phyloP scores from a whole-genome alignment of 2,888 invertebrate genomes.

The Dicyrtomina minuta region DNA sequence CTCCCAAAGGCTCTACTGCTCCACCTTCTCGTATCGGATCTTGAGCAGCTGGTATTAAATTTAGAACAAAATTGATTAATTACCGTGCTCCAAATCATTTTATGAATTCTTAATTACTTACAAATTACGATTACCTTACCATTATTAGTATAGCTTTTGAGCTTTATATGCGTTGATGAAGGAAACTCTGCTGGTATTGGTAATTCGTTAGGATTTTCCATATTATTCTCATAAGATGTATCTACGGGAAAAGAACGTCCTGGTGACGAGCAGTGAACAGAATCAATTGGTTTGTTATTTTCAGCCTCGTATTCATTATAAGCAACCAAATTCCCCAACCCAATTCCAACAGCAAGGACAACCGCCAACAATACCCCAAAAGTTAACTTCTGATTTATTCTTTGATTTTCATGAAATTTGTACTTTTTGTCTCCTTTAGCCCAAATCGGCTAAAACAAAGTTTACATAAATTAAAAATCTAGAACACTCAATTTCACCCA shows the following conservation, averaged over 20 bases:
- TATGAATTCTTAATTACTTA: no score
- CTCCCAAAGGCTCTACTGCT: no score
- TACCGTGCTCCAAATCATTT: no score
- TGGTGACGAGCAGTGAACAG: constrained; percentile 16
- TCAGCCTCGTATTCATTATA: constrained; percentile 52
- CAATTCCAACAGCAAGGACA: constrained; percentile 51
- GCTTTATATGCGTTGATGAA: no score
- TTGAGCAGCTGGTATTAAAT: no score
- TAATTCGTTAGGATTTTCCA: no score
- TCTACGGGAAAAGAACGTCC: background rate
- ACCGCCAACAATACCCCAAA: constrained; percentile 50
- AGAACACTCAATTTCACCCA: background rate
- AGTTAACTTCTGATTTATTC: constrained; percentile 52
- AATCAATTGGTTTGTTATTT: constrained; percentile 16
- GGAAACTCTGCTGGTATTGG: no score
- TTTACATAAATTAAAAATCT: background rate
- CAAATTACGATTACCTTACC: background rate
- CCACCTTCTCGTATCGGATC: no score
- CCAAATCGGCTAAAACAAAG: constrained; percentile 50
- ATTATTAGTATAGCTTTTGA: no score
- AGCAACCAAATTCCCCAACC: constrained; percentile 52
- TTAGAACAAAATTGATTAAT: no score
- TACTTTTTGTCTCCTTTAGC: constrained; percentile 51
- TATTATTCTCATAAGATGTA: background rate
- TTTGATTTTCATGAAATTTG: constrained; percentile 49